A percentile compares a stretch with the other conserved stretches of the same genome.
Evolutionary conservation across 2,797 vertebrate species (phyloP).

Genomic region (Periophthalmus magnuspinnatus): DNA sequence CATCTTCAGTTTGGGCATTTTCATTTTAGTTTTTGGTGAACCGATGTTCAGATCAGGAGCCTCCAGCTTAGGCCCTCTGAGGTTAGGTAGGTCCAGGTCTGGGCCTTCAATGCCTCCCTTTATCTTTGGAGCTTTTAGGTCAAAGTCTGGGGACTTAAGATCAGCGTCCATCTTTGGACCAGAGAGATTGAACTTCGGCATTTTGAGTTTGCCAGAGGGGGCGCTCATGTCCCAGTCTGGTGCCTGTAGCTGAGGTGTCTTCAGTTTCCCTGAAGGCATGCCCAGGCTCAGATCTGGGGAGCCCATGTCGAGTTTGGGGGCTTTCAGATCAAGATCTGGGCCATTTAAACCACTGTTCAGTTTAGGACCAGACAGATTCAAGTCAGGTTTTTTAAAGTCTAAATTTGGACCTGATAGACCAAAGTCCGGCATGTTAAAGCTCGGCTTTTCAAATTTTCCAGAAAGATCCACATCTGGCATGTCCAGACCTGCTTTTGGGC

Average conservation of each 20-base stretch:
- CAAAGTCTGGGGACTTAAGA: constrained; percentile 43
- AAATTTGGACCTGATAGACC: constrained; percentile 49
- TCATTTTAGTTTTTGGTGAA: constrained; percentile 47
- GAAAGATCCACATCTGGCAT: constrained; percentile 40
- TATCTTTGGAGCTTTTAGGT: constrained; percentile 52
- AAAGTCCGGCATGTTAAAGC: constrained; percentile 52
- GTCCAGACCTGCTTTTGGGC: constrained; percentile 26
- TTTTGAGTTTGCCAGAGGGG: constrained; percentile 37
- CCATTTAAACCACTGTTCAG: constrained; percentile 5
- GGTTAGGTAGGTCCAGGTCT: constrained; percentile 21
- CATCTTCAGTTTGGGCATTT: constrained; percentile 54
- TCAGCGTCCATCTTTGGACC: constrained; percentile 22
- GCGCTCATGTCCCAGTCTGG: constrained; percentile 33
- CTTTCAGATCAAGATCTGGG: constrained; percentile 39
- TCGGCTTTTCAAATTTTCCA: constrained; percentile 53
- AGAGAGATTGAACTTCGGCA: constrained; percentile 40
- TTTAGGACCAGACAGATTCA: constrained; percentile 23
- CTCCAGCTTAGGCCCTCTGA: constrained; percentile 37
- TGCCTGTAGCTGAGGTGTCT: constrained; percentile 26
- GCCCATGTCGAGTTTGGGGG: constrained; percentile 36
- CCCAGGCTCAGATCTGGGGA: constrained; percentile 33
- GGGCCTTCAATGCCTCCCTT: constrained; percentile 40
- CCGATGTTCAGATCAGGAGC: constrained; percentile 51
- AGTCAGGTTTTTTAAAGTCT: constrained; percentile 25
- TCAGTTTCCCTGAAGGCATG: constrained; percentile 18